Evolutionary conservation across 2,888 invertebrate genomes (phyloP), one percentile per base, ranked within the genome.

Genomic region (Chrysolina oricalcia): DNA sequence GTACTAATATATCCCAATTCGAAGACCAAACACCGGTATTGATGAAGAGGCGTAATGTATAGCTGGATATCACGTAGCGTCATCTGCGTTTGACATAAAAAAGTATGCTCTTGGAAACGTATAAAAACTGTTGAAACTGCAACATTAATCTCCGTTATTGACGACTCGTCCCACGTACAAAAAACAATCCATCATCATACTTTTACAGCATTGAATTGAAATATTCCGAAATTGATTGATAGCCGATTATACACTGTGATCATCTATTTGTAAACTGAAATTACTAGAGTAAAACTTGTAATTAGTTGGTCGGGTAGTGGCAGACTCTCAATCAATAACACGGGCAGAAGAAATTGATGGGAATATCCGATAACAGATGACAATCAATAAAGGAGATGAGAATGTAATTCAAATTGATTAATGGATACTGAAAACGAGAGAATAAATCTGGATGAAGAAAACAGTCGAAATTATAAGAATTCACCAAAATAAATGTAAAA

Each of bases 181-280:
- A 59, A 27, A 59, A 59, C 17, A 59, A 59, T 67, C 53, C 10
- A 21, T 67, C 50, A 48, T 48, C 35, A 10, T 48, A 50, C 50
- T 67, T 48, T 21, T 50, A 27, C 21, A 27, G 67, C 43, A 4
- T 50, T n/a, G 50, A 50, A 67, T 43, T 59, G 23, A 19, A 40
- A 65, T 65, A 65, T 65, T 65, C 19, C 41, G 40, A 41, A 23
- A 65, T 65, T 65, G 65, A 46, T 65, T 46, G 46, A 46, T 65
- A 10, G 27, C 17, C n/a, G 41, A 65, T 46, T 41, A 65, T 41
- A 65, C 23, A 65, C 23, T 21, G 65, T 13, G 19, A 46, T 46
- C 15, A 8, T 21, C 6, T 17, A 15, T 46, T 46, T 65, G 43
- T 11, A 11, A 17, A 15, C n/a, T 21, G 48, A 48, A 50, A 41